Percentiles rank a stretch among this genome's conserved stretches.
These are phyloP conservation scores for Gila robusta DNA, from an alignment of 2,797 vertebrate genomes.

Conservation along the genomic window DNA sequence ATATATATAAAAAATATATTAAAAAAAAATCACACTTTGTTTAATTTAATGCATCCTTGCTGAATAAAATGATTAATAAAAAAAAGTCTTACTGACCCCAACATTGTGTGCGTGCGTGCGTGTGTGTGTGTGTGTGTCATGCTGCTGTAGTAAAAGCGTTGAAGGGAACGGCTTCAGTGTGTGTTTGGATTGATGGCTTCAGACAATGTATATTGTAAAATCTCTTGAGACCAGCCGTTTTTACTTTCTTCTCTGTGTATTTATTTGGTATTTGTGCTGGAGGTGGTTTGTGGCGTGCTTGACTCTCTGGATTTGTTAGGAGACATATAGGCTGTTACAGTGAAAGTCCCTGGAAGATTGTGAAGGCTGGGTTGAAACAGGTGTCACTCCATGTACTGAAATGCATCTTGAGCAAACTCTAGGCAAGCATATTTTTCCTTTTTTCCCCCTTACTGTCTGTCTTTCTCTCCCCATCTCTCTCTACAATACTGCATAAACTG, in stretches of 20 bases:
- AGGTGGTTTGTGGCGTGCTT: not conserved
- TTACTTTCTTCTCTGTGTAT: slow-evolving; percentile 27
- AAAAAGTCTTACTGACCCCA: not conserved
- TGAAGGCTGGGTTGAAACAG: slow-evolving; percentile 29
- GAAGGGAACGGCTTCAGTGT: not conserved
- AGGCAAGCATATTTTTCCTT: slow-evolving; percentile 13
- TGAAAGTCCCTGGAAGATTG: slow-evolving; percentile 27
- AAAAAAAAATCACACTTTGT: not conserved
- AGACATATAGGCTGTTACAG: slow-evolving; percentile 32
- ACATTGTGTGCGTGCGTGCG: too few relatives aligned
- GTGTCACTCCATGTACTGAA: slow-evolving; percentile 28
- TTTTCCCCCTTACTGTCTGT: not conserved
- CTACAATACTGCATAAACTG: not conserved
- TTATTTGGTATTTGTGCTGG: slow-evolving; percentile 18
- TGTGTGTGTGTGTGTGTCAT: too few relatives aligned
- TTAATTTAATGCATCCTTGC: too few relatives aligned
- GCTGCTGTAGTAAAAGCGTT: not conserved
- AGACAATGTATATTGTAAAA: slow-evolving; percentile 14
- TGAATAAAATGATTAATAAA: not conserved
- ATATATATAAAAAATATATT: too few relatives aligned
- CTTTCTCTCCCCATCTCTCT: not conserved
- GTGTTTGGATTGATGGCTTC: slow-evolving; percentile 12
- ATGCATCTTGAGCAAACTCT: slow-evolving; percentile 27
- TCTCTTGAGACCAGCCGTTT: slow-evolving; percentile 4
- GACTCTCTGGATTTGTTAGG: slow-evolving; percentile 43